Conservation (phyloP, 1,140 invertebrate genomes). For the Harpegnathos saltator region DNA sequence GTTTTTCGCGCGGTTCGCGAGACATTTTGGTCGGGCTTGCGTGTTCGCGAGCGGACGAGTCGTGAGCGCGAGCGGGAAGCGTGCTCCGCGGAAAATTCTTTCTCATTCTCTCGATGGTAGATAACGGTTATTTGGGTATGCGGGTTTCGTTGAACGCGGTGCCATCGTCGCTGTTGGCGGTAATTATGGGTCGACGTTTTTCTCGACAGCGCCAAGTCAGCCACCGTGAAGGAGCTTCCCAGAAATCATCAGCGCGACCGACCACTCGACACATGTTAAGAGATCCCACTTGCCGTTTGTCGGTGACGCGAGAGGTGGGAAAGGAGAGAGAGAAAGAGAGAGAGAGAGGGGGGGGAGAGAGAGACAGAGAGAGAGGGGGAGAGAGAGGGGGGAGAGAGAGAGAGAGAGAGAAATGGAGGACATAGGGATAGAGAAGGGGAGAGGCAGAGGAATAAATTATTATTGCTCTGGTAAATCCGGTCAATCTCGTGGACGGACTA, state of each 20-base stretch:
- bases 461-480: conserved; percentile 79
- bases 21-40: not conserved
- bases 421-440: not conserved
- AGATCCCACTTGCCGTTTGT: conserved; percentile 74
- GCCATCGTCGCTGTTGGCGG: conserved; percentile 77
- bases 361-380: no score
- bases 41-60: not conserved
- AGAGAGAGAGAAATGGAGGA: not conserved
- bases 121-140: conserved; percentile 33
- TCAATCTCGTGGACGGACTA: conserved; percentile 76
- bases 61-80: not conserved
- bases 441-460: conserved; percentile 78
- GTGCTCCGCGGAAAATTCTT: conserved; percentile 6
- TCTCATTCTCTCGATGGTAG: conserved; percentile 1
- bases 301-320: not conserved
- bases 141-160: conserved; percentile 51
- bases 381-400: no score
- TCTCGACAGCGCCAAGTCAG: conserved; percentile 71
- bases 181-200: conserved; percentile 82
- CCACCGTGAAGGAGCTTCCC: conserved; percentile 77
- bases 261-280: conserved; percentile 76
- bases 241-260: conserved; percentile 77
- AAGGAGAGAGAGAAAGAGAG: not conserved
- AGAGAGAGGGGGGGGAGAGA: not conserved
- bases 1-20: conserved; percentile 34